Base-by-base conservation (phyloP, 92 coral and sea anemone species). In the Epizoanthus stellaris region DNA sequence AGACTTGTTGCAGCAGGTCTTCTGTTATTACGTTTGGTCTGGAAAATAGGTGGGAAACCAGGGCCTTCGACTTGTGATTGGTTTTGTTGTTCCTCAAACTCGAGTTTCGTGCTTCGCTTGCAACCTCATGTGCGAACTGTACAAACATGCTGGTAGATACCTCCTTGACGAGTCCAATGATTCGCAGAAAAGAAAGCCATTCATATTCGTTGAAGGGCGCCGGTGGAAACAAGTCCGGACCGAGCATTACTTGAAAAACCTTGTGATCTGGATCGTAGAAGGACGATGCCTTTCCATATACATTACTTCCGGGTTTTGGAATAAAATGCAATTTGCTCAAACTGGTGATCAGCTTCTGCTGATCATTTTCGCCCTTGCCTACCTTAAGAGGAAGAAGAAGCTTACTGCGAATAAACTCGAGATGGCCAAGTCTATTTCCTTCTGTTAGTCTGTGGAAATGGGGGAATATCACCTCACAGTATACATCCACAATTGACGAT, bases 131-230 rank as follows among this genome's bases (percentile, higher is more conserved):
- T 6, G 96, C 96, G 73, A 90, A 93, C 36, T 53, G 63, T 14
- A 77, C 60, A 68, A 88, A 90, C 58, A 34, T 66, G 6, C 40
- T 60, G 14, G 19, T 21, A 4, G 86, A 85, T 15, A 93, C 92
- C 13, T 71, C 84, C 56, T 68, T 67, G 63, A 75, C 73, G 8
- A 93, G 85, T 0, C 96, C 96, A 36, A 90, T 68, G 4, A 42
- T 13, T 67, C 82, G 81, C 62, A 93, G 77, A 54, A 93, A 90
- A n/a, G 72, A n/a, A 56, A 88, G 65, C 96, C 96, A 93, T 16
- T 71, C 54, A 0, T 3, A 5, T 0, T 76, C 23, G 14, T 54
- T 67, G 68, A 90, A 93, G 13, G 96, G 96, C 6, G 20, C n/a
- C 4, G 90, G 88, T n/a, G 96, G 96, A 62, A 90, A 93, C 82